Evolutionary conservation across 2,797 vertebrate genomes (phyloP).

Genomic region (Myioborus melanocephalus): DNA sequence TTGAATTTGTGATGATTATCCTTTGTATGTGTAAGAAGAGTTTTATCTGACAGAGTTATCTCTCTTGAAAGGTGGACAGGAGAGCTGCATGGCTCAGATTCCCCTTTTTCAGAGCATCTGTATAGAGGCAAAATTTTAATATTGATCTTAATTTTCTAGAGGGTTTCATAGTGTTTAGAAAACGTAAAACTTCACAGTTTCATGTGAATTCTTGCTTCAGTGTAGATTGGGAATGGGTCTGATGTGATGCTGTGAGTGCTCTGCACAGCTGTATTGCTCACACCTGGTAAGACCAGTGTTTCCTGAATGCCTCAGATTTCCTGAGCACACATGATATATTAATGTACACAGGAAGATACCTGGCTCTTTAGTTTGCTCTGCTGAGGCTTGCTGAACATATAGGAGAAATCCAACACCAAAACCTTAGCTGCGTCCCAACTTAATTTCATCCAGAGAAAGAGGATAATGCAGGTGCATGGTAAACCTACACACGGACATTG

Average conservation of each 20-base stretch:
- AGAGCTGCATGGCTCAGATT: background rate
- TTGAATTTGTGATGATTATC: background rate
- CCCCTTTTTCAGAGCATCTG: background rate
- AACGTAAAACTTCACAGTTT: background rate
- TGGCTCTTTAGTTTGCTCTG: background rate
- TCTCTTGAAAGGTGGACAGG: background rate
- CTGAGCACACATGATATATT: background rate
- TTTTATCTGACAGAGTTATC: background rate
- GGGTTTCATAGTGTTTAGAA: background rate
- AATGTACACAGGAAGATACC: background rate
- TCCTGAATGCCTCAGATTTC: slow-evolving; percentile 4
- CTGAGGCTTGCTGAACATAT: background rate
- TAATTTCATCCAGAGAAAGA: background rate
- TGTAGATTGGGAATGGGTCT: background rate
- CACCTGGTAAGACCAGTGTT: slow-evolving; percentile 5
- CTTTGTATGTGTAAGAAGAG: background rate
- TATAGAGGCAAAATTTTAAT: background rate
- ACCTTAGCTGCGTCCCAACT: background rate
- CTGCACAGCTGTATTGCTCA: background rate
- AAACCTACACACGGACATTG: background rate
- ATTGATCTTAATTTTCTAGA: background rate
- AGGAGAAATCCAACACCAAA: background rate
- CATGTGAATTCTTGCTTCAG: background rate
- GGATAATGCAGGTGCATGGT: background rate
- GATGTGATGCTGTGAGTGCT: background rate